Percentiles rank a stretch among this genome's conserved stretches.
Evolutionary conservation across 2,888 invertebrate species (phyloP).

Genomic region (Noctua comes): DNA sequence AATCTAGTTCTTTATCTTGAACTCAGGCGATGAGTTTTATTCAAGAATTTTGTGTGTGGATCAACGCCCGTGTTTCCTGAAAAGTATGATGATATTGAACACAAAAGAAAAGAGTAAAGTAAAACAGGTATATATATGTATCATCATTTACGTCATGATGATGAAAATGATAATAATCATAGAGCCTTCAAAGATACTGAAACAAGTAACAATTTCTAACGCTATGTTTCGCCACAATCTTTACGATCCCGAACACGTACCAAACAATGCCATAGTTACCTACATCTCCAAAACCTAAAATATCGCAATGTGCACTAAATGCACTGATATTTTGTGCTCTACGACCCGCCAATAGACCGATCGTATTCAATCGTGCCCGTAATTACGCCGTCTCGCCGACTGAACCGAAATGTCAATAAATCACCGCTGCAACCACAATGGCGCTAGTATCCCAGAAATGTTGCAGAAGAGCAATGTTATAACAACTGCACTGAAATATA

Average conservation of each 20-base stretch:
- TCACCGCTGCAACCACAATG: slow-evolving; percentile 53
- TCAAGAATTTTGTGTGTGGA: neutral
- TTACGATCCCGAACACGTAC: neutral
- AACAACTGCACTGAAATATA: neutral
- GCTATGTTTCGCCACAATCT: neutral
- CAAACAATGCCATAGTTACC: neutral
- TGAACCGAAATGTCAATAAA: slow-evolving; percentile 63
- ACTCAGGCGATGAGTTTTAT: neutral
- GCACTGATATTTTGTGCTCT: slow-evolving; percentile 45
- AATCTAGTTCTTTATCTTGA: neutral
- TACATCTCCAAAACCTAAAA: slow-evolving; percentile 20
- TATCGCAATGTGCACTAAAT: slow-evolving; percentile 2
- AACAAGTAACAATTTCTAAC: neutral
- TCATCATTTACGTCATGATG: neutral
- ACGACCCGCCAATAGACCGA: slow-evolving; percentile 29
- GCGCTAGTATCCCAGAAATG: slow-evolving; percentile 7
- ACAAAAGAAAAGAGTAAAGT: neutral
- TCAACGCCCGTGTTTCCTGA: neutral
- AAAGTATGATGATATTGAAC: neutral
- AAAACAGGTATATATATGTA: neutral
- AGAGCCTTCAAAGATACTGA: neutral
- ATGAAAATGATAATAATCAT: neutral
- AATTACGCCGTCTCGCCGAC: slow-evolving; percentile 59
- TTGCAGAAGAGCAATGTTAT: slow-evolving; percentile 26
- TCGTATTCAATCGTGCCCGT: slow-evolving; percentile 56